Conservation (phyloP, 2,888 invertebrate genomes). For the Microplitis deprimator region DNA sequence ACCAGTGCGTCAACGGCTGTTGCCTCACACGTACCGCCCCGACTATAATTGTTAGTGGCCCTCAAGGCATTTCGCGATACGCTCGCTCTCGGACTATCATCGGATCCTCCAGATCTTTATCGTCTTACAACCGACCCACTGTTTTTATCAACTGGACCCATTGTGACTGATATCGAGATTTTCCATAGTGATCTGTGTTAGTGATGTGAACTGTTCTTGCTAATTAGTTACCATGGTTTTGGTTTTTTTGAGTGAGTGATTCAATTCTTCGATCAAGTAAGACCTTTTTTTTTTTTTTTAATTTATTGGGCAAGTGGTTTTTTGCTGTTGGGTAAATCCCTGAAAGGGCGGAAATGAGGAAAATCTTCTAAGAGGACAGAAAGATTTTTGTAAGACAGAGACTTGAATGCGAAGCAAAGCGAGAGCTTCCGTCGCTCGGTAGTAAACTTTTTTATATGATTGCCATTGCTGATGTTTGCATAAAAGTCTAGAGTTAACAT, state of each 20-base stretch:
- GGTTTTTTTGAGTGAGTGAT: too few relatives aligned
- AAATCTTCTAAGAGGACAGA: background rate
- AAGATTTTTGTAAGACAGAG: slow-evolving; percentile 56
- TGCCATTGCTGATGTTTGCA: background rate
- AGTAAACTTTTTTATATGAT: background rate
- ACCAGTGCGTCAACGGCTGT: slow-evolving; percentile 72
- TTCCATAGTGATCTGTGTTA: background rate
- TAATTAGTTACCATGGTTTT: too few relatives aligned
- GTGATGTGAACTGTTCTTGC: background rate
- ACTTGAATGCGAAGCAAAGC: slow-evolving; percentile 71
- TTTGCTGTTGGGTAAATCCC: too few relatives aligned
- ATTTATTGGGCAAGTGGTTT: too few relatives aligned
- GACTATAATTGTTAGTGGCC: slow-evolving; percentile 68
- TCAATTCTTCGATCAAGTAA: slow-evolving; percentile 17
- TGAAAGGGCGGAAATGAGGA: background rate
- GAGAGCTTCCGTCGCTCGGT: slow-evolving; percentile 61
- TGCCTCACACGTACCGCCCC: slow-evolving; percentile 71
- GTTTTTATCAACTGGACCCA: too few relatives aligned
- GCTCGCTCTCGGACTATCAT: slow-evolving; percentile 28
- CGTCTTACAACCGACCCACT: too few relatives aligned
- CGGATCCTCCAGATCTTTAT: slow-evolving; percentile 12
- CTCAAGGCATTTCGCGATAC: slow-evolving; percentile 56
- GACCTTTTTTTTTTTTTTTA: too few relatives aligned
- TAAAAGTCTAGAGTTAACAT: background rate
- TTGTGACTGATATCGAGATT: too few relatives aligned